Evolutionary conservation across 2,113 vertebrate genomes (phyloP).

Genomic region (Psilopsiagon aurifrons): DNA sequence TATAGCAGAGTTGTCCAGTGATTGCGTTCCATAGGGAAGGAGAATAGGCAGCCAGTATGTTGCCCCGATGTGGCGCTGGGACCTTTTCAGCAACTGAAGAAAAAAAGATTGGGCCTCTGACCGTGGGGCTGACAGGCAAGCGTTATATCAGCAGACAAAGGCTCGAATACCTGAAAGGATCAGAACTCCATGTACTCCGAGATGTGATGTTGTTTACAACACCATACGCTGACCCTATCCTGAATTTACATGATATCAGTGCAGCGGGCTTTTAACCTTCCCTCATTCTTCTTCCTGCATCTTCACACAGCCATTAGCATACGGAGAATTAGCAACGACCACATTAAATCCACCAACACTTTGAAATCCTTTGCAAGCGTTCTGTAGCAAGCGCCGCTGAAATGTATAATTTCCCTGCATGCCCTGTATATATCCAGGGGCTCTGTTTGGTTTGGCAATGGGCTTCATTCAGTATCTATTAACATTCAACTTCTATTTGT

Average conservation of each 20-base stretch:
- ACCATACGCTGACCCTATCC: conserved; percentile 64
- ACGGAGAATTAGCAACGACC: conserved; percentile 18
- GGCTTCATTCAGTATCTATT: conserved; percentile 30
- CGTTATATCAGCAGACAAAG: conserved; percentile 85
- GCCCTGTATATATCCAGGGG: conserved; percentile 47
- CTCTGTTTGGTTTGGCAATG: conserved; percentile 54
- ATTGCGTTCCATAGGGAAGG: conserved; percentile 89
- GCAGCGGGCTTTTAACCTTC: conserved; percentile 16
- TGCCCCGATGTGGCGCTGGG: conserved; percentile 82
- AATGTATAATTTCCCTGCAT: conserved; percentile 51
- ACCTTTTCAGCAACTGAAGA: conserved; percentile 81
- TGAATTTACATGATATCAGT: conserved; percentile 68
- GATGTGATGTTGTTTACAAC: conserved; percentile 75
- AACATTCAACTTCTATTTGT: conserved; percentile 62
- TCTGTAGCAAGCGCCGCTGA: not conserved
- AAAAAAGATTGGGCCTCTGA: conserved; percentile 87
- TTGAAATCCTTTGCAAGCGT: conserved; percentile 23
- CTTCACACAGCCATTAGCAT: conserved; percentile 15
- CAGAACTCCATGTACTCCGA: conserved; percentile 71
- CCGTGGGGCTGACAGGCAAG: conserved; percentile 80
- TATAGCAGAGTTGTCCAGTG: conserved; percentile 90
- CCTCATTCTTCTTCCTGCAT: conserved; percentile 39
- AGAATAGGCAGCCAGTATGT: conserved; percentile 86
- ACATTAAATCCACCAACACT: conserved; percentile 31
- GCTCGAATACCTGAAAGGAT: conserved; percentile 85